A percentile compares a stretch with the other conserved stretches of the same genome.
Evolutionary conservation across 2,888 invertebrate species (phyloP).

Genomic region (Chesias legatella): DNA sequence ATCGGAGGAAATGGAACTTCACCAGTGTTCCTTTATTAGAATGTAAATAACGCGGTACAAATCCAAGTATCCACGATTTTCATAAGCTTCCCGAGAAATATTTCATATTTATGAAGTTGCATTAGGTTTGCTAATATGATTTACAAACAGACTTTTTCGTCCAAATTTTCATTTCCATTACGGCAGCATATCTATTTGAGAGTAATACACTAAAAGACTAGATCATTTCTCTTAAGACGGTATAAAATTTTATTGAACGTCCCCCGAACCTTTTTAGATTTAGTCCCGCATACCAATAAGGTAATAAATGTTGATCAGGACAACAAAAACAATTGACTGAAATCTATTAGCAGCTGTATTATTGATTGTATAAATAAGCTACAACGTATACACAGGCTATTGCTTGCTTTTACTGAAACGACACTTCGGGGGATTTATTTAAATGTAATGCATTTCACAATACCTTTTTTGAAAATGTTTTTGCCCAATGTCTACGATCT

Average conservation of each 20-base stretch:
- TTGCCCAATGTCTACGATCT: conserved; percentile 37
- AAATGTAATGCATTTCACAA: conserved; percentile 27
- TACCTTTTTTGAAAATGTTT: conserved; percentile 42
- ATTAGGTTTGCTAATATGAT: conserved; percentile 16
- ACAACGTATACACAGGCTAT: conserved; percentile 16
- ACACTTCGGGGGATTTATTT: conserved; percentile 19
- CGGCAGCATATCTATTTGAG: neutral
- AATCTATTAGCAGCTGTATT: conserved; percentile 59
- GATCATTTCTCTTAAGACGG: conserved; percentile 50
- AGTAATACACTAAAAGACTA: conserved; percentile 20
- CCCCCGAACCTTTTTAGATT: conserved; percentile 60
- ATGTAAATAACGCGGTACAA: conserved; percentile 48
- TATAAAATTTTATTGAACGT: conserved; percentile 65
- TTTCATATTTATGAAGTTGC: conserved; percentile 44
- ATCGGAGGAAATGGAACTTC: conserved; percentile 15
- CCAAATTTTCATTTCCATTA: too few species aligned
- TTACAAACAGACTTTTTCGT: too few species aligned
- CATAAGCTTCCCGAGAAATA: conserved; percentile 38
- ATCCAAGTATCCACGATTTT: conserved; percentile 34
- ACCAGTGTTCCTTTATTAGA: conserved; percentile 44
- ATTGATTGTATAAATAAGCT: conserved; percentile 43
- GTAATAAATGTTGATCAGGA: conserved; percentile 70
- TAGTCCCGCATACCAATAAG: conserved; percentile 70
- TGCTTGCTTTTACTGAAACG: conserved; percentile 21
- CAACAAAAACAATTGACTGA: conserved; percentile 65